These are phyloP conservation scores for Meliscaeva auricollis DNA, from an alignment of 2,888 invertebrate genomes.

Conservation along the genomic window DNA sequence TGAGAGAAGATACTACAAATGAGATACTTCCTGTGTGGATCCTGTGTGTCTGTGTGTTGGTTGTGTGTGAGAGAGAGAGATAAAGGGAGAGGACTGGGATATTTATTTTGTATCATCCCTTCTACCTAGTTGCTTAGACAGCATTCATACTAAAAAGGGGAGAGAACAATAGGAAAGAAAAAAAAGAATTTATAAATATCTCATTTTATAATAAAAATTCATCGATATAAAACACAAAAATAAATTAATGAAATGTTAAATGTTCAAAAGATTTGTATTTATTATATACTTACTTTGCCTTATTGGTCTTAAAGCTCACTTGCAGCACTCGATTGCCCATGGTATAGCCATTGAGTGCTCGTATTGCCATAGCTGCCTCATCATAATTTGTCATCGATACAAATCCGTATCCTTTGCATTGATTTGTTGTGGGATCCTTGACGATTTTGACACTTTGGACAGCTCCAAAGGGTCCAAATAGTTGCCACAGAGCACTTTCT, in stretches of 20 bases:
- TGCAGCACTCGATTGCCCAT: constrained; percentile 97
- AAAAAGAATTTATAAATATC: constrained; percentile 35
- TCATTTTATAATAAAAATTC: background rate
- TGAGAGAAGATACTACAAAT: constrained; percentile 52
- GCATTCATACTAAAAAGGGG: constrained; percentile 67
- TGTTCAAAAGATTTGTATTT: background rate
- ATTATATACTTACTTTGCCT: constrained; percentile 85
- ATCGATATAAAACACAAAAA: constrained; percentile 19
- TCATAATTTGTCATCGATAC: constrained; percentile 99
- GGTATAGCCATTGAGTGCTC: constrained; percentile 97
- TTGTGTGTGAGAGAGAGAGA: constrained; percentile 8
- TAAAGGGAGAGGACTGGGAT: constrained; percentile 13
- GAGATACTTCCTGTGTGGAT: constrained; percentile 67
- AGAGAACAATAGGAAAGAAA: constrained; percentile 50
- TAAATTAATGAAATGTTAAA: background rate
- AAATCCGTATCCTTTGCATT: constrained; percentile 99
- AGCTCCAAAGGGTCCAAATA: constrained; percentile 90
- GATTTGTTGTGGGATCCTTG: constrained; percentile 97
- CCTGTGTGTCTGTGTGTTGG: constrained; percentile 35
- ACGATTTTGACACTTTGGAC: constrained; percentile 97
- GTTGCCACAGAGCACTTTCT: constrained; percentile 97
- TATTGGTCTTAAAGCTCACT: constrained; percentile 98
- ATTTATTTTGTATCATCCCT: constrained; percentile 31
- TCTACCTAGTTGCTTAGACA: constrained; percentile 63
- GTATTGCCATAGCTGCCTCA: constrained; percentile 97